A percentile compares a stretch with the other conserved stretches of the same genome.
These are phyloP conservation scores for Cephus nigrinus DNA, from an alignment of 2,888 invertebrate species.

Conservation along the genomic window DNA sequence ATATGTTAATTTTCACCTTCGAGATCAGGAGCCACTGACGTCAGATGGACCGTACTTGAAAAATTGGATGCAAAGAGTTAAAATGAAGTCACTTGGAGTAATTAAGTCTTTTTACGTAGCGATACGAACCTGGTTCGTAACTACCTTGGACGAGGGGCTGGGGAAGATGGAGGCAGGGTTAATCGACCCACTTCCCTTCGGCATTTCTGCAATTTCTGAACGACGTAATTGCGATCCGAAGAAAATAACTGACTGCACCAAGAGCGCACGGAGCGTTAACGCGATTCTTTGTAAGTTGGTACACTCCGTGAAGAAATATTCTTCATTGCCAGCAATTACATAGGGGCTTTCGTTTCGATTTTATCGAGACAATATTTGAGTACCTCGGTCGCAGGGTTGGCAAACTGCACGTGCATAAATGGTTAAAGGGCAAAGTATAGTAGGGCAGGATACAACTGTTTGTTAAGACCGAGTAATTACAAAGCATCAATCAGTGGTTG, in stretches of 20 bases:
- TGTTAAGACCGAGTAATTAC: constrained; percentile 38
- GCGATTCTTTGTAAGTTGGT: not conserved
- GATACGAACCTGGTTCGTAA: not conserved
- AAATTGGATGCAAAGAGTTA: not conserved
- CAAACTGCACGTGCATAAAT: not conserved
- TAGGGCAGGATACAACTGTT: constrained; percentile 18
- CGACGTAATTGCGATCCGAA: constrained; percentile 37
- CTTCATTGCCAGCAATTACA: not conserved
- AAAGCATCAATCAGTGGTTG: constrained; percentile 34
- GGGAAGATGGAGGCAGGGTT: not conserved
- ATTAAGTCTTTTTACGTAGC: not conserved
- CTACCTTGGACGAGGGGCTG: not conserved
- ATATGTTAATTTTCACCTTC: not conserved
- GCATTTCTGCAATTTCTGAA: constrained; percentile 47
- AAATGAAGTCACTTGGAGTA: constrained; percentile 4
- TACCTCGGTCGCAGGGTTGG: not conserved
- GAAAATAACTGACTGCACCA: constrained; percentile 15
- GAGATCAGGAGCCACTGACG: not conserved
- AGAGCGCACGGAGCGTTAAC: not conserved
- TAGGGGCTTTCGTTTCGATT: not conserved
- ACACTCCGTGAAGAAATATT: not conserved
- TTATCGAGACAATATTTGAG: not conserved
- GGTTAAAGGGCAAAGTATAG: not conserved
- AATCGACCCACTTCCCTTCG: constrained; percentile 12
- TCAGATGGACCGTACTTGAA: not conserved